Evolutionary conservation across 2,888 invertebrate genomes (phyloP).

Genomic region (Monoplex corrugatus): DNA sequence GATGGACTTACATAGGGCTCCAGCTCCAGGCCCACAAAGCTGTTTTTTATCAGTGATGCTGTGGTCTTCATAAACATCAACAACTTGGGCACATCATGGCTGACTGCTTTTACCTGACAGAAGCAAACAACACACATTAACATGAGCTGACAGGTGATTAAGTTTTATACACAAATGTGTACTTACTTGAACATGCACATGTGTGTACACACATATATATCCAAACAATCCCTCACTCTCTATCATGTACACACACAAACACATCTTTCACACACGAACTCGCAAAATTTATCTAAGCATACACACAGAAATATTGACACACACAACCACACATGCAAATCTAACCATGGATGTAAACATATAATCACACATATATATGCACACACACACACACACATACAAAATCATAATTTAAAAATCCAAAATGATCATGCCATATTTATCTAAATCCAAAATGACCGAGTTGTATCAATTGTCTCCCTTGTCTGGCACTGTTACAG

Average conservation of each 20-base stretch:
- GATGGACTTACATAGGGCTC: constrained; percentile 78
- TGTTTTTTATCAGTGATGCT: constrained; percentile 76
- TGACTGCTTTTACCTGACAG: constrained; percentile 78
- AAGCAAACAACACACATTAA: background rate
- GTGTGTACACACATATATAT: no score
- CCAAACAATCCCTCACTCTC: no score
- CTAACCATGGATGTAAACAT: background rate
- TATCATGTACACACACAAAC: background rate
- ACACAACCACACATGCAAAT: background rate
- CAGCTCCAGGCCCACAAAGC: constrained; percentile 76
- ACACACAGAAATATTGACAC: background rate
- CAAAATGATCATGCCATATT: no score
- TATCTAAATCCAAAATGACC: no score
- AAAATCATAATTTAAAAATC: no score
- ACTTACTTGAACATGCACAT: no score
- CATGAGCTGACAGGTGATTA: no score
- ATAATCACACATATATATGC: background rate
- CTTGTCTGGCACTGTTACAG: no score
- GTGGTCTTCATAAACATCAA: constrained; percentile 79
- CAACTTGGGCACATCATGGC: constrained; percentile 79
- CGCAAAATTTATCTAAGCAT: no score
- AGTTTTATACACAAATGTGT: no score
- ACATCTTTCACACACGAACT: no score
- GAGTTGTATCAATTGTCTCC: no score
- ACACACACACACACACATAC: background rate